Conservation (phyloP, 2,888 invertebrate species). For the Athalia rosae region DNA sequence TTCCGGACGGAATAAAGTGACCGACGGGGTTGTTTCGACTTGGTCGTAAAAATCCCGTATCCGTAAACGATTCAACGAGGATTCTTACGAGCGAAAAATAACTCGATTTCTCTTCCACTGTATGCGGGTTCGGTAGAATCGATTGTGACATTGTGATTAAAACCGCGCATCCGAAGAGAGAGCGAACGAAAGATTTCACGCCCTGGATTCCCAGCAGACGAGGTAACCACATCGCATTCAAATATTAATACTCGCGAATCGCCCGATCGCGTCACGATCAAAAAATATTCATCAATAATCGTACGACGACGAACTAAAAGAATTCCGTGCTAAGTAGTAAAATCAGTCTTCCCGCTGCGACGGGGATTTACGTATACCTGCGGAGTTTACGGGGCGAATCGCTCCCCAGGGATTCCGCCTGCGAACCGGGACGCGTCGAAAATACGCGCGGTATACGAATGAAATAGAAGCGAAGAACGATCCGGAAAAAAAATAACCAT, state of each 20-base stretch:
- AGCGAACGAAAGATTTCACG: background rate
- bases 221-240: slow-evolving; percentile 13
- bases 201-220: slow-evolving; percentile 41
- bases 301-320: background rate
- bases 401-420: slow-evolving; percentile 8
- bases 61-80: too few species aligned
- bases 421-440: background rate
- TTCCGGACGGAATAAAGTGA: slow-evolving; percentile 28
- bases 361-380: background rate
- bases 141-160: slow-evolving; percentile 34
- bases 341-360: background rate
- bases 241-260: background rate
- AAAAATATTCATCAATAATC: background rate
- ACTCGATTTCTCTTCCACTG: too few species aligned
- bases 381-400: background rate
- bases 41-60: too few species aligned
- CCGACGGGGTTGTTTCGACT: slow-evolving; percentile 32
- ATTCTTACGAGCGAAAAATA: too few species aligned
- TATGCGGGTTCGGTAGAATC: too few species aligned
- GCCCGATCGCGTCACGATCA: background rate
- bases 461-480: background rate
- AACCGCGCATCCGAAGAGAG: background rate
- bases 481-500: too few species aligned
- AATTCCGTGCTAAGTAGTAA: slow-evolving; percentile 7
- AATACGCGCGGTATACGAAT: background rate